A percentile compares a stretch with the other conserved stretches of the same genome.
Evolutionary conservation across 2,888 invertebrate genomes (phyloP).

Genomic region (Myopa tessellatipennis): DNA sequence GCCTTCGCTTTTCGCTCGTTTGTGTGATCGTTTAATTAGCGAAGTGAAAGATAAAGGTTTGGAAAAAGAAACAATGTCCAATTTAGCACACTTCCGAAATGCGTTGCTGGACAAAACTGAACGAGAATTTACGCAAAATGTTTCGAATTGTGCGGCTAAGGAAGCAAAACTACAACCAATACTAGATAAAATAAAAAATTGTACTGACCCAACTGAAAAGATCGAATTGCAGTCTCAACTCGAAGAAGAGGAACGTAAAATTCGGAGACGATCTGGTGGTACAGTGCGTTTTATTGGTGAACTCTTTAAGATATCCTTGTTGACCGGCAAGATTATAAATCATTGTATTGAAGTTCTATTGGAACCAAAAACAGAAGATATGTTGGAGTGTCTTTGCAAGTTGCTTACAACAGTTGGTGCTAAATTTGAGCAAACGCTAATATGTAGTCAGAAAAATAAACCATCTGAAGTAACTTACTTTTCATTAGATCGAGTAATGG

Average conservation of each 20-base stretch:
- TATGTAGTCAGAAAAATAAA: conserved; percentile 54
- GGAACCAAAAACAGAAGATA: conserved; percentile 85
- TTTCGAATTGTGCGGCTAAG: conserved; percentile 75
- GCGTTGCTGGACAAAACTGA: conserved; percentile 78
- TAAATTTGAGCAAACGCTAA: conserved; percentile 74
- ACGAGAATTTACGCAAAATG: conserved; percentile 87
- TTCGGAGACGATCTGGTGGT: conserved; percentile 87
- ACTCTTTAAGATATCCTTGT: conserved; percentile 90
- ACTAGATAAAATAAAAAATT: conserved; percentile 69
- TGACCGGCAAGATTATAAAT: conserved; percentile 88
- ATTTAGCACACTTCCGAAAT: conserved; percentile 72
- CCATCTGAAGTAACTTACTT: conserved; percentile 48
- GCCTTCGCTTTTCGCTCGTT: conserved; percentile 91
- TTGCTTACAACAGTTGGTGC: conserved; percentile 91
- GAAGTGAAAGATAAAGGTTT: conserved; percentile 68
- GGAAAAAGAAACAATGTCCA: conserved; percentile 66
- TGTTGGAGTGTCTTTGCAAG: conserved; percentile 92
- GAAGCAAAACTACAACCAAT: conserved; percentile 64
- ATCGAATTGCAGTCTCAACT: conserved; percentile 78
- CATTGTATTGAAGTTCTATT: conserved; percentile 84
- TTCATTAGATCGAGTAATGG: conserved; percentile 73
- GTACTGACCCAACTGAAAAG: conserved; percentile 72
- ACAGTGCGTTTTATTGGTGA: conserved; percentile 90
- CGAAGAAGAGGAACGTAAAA: conserved; percentile 81
- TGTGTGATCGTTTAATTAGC: conserved; percentile 78